Evolutionary conservation across 2,113 vertebrate genomes (phyloP), one percentile per base, ranked within the genome.

Genomic region (Protobothrops flavoviridis): DNA sequence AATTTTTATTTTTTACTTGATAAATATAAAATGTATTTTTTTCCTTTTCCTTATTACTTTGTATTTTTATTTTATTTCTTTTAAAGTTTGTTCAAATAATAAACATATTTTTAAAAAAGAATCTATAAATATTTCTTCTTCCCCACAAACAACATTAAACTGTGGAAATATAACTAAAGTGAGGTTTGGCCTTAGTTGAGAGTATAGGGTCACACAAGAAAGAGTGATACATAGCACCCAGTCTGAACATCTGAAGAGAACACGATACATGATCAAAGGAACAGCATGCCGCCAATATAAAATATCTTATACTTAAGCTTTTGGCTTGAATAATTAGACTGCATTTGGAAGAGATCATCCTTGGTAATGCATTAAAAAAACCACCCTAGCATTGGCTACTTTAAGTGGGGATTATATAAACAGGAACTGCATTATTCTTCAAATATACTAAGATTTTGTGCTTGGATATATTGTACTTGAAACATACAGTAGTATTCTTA

Each of bases 341-440:
- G 33, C 61, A 57, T 61, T 92, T 53, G 88, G 89, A 61, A 64
- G 20, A 91, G 33, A 90, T 10, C 53, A 24, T 56, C 48, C 90
- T 87, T 90, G 56, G 45, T 87, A 90, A 39, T 86, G 50, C 87
- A 53, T 69, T 50, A 91, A 88, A 95, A 43, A 94, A 15, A 88
- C 1, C 29, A 33, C 29, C 33, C 17, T 55, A 56, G 8, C 8
- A 45, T 50, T 74, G 21, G 29, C n/a, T 91, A 33, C 33, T 69
- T 93, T 23, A 43, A 52, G 39, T 23, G 74, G 52, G 81, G 87
- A 85, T 74, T 48, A 87, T 0, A 5, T 5, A 89, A 93, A 56
- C 4, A 11, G 50, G 17, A 8, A 1, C 11, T 2, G 61, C 11
- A 85, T 81, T 0, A 9, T 53, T 45, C 23, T 2, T 20, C 48